Conservation (phyloP, 2,888 invertebrate genomes). For the Nephrotoma flavescens region DNA sequence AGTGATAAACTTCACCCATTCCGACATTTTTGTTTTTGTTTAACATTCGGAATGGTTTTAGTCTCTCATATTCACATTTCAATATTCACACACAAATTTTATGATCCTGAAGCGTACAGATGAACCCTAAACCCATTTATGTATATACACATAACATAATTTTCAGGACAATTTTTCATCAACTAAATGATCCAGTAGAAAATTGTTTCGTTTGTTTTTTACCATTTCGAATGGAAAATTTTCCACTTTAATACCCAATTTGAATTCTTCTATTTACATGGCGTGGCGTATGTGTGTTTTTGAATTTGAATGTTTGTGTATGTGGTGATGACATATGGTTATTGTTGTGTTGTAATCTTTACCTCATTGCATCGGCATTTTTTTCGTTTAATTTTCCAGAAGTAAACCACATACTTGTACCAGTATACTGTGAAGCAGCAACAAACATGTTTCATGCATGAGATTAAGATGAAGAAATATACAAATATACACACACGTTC, state of each 20-base stretch:
- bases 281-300: not conserved
- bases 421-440: not conserved
- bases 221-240: not conserved
- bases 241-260: not conserved
- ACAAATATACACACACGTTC: not conserved
- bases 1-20: not conserved
- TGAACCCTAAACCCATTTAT: not conserved
- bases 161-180: not conserved
- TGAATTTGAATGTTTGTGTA: not conserved
- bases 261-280: not conserved
- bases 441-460: not conserved
- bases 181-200: not conserved
- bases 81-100: not conserved
- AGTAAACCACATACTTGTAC: no score
- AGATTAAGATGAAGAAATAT: not conserved
- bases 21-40: not conserved
- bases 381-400: not conserved
- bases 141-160: not conserved
- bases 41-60: not conserved
- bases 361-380: not conserved
- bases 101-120: not conserved
- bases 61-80: not conserved
- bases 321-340: not conserved
- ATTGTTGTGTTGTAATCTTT: not conserved
- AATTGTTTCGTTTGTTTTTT: not conserved